A percentile compares a stretch with the other conserved stretches of the same genome.
Evolutionary conservation across 2,797 vertebrate genomes (phyloP).

Genomic region (Oceanodroma leucorhoa): DNA sequence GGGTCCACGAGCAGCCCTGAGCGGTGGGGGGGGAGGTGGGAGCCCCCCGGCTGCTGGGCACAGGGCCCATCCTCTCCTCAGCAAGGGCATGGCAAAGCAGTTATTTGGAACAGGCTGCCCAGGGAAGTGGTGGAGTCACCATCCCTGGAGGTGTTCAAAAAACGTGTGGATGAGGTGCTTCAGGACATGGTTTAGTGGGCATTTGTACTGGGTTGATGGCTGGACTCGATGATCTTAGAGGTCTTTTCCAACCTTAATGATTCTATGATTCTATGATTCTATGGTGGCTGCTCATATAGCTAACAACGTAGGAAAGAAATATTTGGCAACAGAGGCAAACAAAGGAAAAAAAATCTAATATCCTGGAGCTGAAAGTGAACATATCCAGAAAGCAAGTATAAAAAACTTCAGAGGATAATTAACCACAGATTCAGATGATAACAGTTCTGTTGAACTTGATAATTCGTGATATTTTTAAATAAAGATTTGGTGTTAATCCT

Average conservation of each 20-base stretch:
- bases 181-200: no score
- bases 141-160: no score
- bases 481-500: not conserved
- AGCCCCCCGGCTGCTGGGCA: accelerated
- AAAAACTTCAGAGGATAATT: not conserved
- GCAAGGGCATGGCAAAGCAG: not conserved
- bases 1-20: accelerated
- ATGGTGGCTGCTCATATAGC: not conserved
- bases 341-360: not conserved
- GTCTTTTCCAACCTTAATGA: no score
- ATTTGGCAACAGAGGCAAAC: not conserved
- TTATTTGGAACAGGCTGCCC: no score
- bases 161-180: no score
- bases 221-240: no score
- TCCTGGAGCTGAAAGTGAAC: not conserved
- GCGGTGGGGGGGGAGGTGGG: accelerated
- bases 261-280: no score
- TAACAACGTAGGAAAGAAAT: not conserved
- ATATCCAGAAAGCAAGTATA: not conserved
- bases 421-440: not conserved
- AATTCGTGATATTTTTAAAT: not conserved
- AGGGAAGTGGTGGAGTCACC: no score
- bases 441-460: not conserved
- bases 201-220: no score
- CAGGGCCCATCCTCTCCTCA: not conserved